Evolutionary conservation across 2,113 vertebrate genomes (phyloP).

Genomic region (Cyanistes caeruleus): DNA sequence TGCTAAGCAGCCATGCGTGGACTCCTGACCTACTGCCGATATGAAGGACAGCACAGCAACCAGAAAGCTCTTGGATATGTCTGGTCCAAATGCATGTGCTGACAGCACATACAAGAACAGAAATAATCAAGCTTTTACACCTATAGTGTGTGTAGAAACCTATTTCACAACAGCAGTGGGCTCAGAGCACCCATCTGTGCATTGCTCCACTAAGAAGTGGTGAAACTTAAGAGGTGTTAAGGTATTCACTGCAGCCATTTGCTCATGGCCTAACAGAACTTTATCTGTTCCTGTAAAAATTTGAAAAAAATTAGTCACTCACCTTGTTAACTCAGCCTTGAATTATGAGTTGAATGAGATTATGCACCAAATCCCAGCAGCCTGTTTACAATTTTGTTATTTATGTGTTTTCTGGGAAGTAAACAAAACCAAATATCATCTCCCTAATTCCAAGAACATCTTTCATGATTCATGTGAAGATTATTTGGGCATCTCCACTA

Average conservation of each 20-base stretch:
- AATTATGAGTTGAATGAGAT: background rate
- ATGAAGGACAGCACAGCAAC: background rate
- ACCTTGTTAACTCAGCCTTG: background rate
- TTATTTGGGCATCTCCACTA: background rate
- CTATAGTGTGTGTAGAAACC: background rate
- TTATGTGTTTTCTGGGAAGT: background rate
- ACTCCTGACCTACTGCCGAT: rapidly evolving
- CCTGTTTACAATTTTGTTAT: background rate
- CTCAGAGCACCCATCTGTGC: background rate
- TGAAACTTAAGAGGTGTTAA: background rate
- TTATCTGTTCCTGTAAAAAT: background rate
- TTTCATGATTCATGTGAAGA: background rate
- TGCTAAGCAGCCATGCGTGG: background rate
- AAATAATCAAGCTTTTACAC: background rate
- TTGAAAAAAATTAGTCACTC: background rate
- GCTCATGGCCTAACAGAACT: background rate
- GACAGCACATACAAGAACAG: background rate
- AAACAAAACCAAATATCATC: background rate
- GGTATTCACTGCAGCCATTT: background rate
- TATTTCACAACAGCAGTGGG: background rate
- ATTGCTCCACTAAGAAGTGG: background rate
- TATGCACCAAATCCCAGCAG: background rate
- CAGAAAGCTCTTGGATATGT: background rate
- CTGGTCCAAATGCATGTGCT: background rate
- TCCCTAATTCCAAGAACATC: background rate